These are phyloP conservation scores for Sisor rabdophorus DNA, from an alignment of 2,113 vertebrate genomes.

Conservation along the genomic window DNA sequence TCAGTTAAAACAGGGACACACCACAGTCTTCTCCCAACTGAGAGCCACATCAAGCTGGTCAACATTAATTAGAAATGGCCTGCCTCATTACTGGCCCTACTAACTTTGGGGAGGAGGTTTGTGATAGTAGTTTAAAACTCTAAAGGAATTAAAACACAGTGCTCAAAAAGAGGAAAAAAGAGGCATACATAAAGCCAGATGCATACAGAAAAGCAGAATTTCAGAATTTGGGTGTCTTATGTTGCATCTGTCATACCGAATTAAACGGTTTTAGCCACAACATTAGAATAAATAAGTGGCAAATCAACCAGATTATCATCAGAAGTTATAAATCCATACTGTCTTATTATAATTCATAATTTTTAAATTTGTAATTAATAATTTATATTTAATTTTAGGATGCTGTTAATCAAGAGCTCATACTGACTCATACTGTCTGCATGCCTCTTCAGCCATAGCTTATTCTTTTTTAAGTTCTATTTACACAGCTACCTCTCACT, in stretches of 20 bases:
- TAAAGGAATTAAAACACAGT: constrained; percentile 1
- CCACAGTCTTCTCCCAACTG: constrained; percentile 33
- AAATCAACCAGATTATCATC: background rate
- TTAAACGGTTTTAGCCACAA: constrained; percentile 14
- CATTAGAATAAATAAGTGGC: constrained; percentile 22
- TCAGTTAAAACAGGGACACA: constrained; percentile 30
- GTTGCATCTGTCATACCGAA: constrained; percentile 40
- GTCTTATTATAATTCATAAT: background rate
- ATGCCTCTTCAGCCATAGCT: background rate
- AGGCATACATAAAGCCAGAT: constrained; percentile 21
- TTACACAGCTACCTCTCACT: constrained; percentile 38
- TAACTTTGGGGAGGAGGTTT: constrained; percentile 23
- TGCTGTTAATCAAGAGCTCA: constrained; percentile 24
- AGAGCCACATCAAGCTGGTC: constrained; percentile 36
- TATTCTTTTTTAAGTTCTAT: constrained; percentile 46
- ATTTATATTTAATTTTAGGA: too few species aligned
- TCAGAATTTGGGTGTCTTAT: constrained; percentile 9
- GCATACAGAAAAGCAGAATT: background rate
- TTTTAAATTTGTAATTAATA: too few species aligned
- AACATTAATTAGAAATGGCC: constrained; percentile 49
- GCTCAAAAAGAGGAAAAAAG: background rate
- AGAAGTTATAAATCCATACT: background rate
- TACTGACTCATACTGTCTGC: background rate
- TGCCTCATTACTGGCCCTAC: constrained; percentile 2
- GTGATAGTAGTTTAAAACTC: background rate